Base-by-base conservation (phyloP, 2,113 vertebrate genomes). In the Myiopsitta monachus region DNA sequence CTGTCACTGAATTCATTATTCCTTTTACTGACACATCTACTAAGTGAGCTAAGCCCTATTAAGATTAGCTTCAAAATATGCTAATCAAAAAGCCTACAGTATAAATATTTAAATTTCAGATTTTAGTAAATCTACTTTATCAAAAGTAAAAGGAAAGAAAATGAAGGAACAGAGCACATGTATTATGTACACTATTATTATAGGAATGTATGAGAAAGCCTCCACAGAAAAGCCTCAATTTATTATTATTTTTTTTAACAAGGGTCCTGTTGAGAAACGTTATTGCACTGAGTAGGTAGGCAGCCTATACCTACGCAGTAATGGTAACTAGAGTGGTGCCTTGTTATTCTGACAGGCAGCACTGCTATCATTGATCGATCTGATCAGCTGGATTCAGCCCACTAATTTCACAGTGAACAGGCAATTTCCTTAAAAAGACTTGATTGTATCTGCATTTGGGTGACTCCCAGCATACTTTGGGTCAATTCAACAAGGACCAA, bases 31-130 rank as follows among this genome's bases (percentile, higher is more conserved):
- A 78, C 73, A 92, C 76, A 88, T 74, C 66, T 76, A 62, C 72
- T 77, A 95, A 88, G 88, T 63, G 66, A 94, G 61, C 66, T 82
- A 72, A 96, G 39, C 41, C 69, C 87, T 77, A 70, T 88, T 88
- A 83, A 85, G 80, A 94, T 94, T 87, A 89, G 27, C 90, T 92
- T 89, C 88, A 92, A 95, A 96, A 88, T 90, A 86, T 63, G 90
- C 86, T 95, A 92, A 96, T 94, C 63, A 91, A 73, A 92, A 93
- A 77, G 3, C 49, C 57, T 69, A 72, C 31, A 81, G 83, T 81
- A 92, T 95, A 95, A 96, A 96, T 88, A 96, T 95, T 94, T 97
- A 82, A 88, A 79, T 96, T 86, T 87, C 72, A 94, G 36, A 89
- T 85, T 94, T 97, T 82, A 80, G 66, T 73, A 93, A 89, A 92